Base-by-base conservation (phyloP, 2,113 vertebrate species). In the Apodemus speciosus region DNA sequence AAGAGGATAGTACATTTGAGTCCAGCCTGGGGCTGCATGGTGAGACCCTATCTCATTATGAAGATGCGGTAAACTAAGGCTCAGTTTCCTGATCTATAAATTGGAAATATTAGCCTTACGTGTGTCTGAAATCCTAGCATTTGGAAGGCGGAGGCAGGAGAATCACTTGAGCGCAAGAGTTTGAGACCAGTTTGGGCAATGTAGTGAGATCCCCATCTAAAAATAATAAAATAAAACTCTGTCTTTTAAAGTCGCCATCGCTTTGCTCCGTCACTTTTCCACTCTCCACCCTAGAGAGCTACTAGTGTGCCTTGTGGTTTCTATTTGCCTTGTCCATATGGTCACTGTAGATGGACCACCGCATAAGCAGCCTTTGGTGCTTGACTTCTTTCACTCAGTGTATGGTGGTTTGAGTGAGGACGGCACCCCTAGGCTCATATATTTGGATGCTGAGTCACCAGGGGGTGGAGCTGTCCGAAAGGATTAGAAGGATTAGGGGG, bases 21-120 rank as follows among this genome's bases (percentile, higher is more conserved):
- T 38, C 56, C 18, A 64, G 56, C 40, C 43, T 89, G 73, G 40
- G 20, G 43, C 30, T 64, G 64, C 43, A 27, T 38, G 8, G 43
- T 51, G 30, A 77, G 15, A 64, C 43, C 15, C 58, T 66, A 35
- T 30, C 46, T 77, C 72, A 35, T 58, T 27, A 75, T 75, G 43
- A 16, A 75, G 38, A 62, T 75, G 1, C 25, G 60, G 64, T 62
- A 85, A 77, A 51, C 62, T 81, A 73, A 58, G 51, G 40, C 53
- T 80, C 83, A 21, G 58, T 87, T 90, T 94, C 13, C 72, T 92
- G 16, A 75, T 27, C 40, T 58, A 32, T 95, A 49, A 88, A 90
- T 88, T 92, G 77, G 75, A 35, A 30, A 30, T 40, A 84, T 51
- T 53, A 64, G 49, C 49, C 56, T 56, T 3, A 58, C 49, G 49